These are phyloP conservation scores for Dysmachus trigonus DNA, from an alignment of 2,888 invertebrate species.

Conservation along the genomic window DNA sequence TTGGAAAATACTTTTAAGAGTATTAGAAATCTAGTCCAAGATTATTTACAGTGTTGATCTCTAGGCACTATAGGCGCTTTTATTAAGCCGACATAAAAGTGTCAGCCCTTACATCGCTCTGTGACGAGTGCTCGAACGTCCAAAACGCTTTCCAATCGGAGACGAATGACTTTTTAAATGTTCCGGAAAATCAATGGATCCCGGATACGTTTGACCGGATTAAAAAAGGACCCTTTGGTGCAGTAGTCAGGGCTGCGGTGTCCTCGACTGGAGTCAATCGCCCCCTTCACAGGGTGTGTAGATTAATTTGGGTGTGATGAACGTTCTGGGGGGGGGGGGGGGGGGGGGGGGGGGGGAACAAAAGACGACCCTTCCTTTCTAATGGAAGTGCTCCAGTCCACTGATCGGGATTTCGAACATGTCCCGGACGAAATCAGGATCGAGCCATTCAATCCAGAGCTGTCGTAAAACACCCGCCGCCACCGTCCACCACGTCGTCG, in stretches of 20 bases:
- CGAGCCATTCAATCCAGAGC: conserved; percentile 25
- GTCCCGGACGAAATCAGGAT: conserved; percentile 10
- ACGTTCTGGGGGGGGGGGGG: no score
- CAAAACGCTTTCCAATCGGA: background rate
- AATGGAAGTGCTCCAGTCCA: background rate
- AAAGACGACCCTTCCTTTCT: background rate
- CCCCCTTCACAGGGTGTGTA: background rate
- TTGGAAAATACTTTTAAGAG: no score
- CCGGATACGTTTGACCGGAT: background rate
- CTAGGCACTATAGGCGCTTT: background rate
- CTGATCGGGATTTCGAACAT: background rate
- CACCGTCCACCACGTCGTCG: background rate
- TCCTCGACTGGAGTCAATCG: background rate
- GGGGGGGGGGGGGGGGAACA: background rate
- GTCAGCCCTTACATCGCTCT: background rate
- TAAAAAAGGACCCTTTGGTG: background rate
- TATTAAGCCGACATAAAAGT: background rate
- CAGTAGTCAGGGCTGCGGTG: background rate
- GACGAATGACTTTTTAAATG: conserved; percentile 1
- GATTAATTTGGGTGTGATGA: background rate
- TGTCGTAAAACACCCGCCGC: background rate
- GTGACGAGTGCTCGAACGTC: background rate
- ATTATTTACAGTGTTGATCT: background rate
- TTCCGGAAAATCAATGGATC: background rate
- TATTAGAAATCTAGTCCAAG: no score